phyloP scores from a whole-genome alignment of 2,888 invertebrate species.

The Cantharis nigra region DNA sequence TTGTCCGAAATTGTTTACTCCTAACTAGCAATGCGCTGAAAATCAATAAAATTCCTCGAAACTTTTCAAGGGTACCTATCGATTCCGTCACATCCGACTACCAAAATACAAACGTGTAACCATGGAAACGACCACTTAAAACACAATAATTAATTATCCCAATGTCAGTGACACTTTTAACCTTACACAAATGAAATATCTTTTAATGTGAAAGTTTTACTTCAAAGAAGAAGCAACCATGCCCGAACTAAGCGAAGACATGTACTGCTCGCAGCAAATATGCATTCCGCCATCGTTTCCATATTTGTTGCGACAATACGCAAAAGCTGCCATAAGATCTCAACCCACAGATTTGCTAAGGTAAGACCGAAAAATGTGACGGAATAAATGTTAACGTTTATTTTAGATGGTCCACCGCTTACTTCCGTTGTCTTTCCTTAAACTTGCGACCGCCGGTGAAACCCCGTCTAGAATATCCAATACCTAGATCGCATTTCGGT shows the following conservation, averaged over 20 bases:
- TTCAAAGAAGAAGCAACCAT: slow-evolving; percentile 45
- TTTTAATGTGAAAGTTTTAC: not conserved
- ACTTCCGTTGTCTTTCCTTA: slow-evolving; percentile 78
- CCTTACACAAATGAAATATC: not conserved
- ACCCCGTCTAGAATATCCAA: slow-evolving; percentile 74
- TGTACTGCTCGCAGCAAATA: slow-evolving; percentile 83
- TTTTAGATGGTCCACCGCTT: slow-evolving; percentile 77
- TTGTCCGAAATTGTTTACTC: too few species aligned
- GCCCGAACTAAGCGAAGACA: slow-evolving; percentile 69
- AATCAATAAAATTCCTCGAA: not conserved
- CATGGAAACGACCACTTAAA: not conserved
- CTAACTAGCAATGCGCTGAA: too few species aligned
- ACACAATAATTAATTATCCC: not conserved
- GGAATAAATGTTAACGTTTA: not conserved
- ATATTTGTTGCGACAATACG: slow-evolving; percentile 81
- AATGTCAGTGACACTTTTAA: not conserved
- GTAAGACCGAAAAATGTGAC: slow-evolving; percentile 39
- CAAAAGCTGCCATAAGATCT: slow-evolving; percentile 89
- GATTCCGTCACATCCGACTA: not conserved
- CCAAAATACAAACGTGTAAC: not conserved
- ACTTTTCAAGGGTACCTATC: not conserved
- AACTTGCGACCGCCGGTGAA: slow-evolving; percentile 83
- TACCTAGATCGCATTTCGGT: slow-evolving; percentile 70
- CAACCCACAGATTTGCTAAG: slow-evolving; percentile 83
- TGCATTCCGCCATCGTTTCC: slow-evolving; percentile 83